phyloP scores from a whole-genome alignment of 2,888 invertebrate species.

The Heliothis peltigera region DNA sequence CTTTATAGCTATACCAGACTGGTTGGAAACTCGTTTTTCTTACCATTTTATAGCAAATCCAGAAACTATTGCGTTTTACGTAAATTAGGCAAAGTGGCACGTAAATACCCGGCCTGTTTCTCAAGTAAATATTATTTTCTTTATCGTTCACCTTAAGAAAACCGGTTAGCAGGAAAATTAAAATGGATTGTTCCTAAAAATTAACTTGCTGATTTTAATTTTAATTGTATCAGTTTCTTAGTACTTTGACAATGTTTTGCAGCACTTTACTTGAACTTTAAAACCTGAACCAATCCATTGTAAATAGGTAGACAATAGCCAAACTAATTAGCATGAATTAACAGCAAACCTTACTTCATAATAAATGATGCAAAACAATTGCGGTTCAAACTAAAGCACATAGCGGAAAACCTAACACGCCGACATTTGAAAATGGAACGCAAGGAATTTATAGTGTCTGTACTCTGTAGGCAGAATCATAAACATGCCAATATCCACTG shows the following conservation, averaged over 20 bases:
- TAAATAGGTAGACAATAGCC: conserved; percentile 25
- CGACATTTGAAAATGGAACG: conserved; percentile 55
- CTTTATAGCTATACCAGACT: conserved; percentile 54
- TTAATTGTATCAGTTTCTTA: conserved; percentile 26
- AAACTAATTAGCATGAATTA: conserved; percentile 33
- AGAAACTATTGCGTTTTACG: conserved; percentile 46
- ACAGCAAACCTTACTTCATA: conserved; percentile 14
- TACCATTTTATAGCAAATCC: conserved; percentile 37
- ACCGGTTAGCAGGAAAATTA: conserved; percentile 34
- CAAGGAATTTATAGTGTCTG: conserved; percentile 57
- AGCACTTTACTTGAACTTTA: conserved; percentile 30
- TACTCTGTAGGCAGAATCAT: conserved; percentile 62
- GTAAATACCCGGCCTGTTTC: conserved; percentile 6
- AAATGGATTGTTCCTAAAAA: conserved; percentile 29
- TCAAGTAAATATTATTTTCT: conserved; percentile 21
- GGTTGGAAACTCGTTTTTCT: conserved; percentile 57
- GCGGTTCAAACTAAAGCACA: conserved; percentile 31
- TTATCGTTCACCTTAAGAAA: conserved; percentile 12
- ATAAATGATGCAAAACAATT: conserved; percentile 28
- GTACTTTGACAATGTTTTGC: conserved; percentile 22
- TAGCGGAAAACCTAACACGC: conserved; percentile 44
- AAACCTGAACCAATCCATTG: conserved; percentile 7
- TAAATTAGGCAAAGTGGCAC: conserved; percentile 14
- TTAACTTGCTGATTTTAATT: conserved; percentile 16
- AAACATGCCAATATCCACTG: conserved; percentile 69